Conservation (phyloP, 2,888 invertebrate genomes). For the Priocnemis perturbator region DNA sequence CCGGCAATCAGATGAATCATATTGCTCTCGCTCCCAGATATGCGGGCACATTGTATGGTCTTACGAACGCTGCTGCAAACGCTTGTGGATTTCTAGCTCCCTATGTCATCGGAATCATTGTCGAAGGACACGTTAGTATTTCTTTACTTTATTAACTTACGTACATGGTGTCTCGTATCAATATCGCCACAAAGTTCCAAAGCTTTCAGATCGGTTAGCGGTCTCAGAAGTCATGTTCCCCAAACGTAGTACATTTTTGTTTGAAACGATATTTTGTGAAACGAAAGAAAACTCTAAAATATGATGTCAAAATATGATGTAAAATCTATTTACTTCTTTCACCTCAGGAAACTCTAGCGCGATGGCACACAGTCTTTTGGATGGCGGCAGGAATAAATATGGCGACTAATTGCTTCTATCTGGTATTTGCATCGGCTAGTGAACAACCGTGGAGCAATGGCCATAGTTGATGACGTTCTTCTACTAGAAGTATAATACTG, state of each 20-base stretch:
- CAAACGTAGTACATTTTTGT: no score
- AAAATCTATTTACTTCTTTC: background rate
- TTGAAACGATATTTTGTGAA: no score
- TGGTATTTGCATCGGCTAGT: slow-evolving; percentile 86
- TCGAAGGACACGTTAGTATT: slow-evolving; percentile 80
- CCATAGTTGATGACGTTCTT: slow-evolving; percentile 68
- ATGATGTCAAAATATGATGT: background rate
- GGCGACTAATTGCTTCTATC: slow-evolving; percentile 85
- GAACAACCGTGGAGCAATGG: slow-evolving; percentile 82
- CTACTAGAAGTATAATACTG: slow-evolving; percentile 52
- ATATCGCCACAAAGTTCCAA: background rate
- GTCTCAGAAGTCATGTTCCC: no score
- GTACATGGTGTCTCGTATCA: no score
- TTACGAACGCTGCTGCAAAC: slow-evolving; percentile 89
- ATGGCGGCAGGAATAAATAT: slow-evolving; percentile 87
- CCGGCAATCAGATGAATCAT: slow-evolving; percentile 90
- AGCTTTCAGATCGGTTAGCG: no score
- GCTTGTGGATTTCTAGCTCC: slow-evolving; percentile 90
- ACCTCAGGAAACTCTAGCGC: slow-evolving; percentile 85
- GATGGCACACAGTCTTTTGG: slow-evolving; percentile 88
- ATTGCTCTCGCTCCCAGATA: slow-evolving; percentile 88
- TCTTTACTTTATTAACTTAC: slow-evolving; percentile 5
- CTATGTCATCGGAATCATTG: slow-evolving; percentile 85
- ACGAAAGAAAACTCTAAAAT: no score
- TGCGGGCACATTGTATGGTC: slow-evolving; percentile 90